These are phyloP conservation scores for Spinus olivaceus DNA, from an alignment of 2,797 vertebrate species.

Conservation along the genomic window DNA sequence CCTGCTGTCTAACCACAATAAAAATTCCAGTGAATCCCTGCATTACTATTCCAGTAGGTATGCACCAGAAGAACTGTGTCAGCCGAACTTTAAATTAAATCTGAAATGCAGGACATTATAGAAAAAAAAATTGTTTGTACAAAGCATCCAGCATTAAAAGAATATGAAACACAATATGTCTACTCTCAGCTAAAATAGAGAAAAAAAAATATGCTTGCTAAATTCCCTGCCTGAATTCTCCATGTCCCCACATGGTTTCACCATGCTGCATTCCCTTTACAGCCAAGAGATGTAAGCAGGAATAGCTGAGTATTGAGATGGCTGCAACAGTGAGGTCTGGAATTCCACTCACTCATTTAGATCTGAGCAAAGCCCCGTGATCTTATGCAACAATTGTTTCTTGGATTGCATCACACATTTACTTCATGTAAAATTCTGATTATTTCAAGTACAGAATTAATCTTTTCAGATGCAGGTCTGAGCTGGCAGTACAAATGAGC, in stretches of 20 bases:
- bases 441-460: constrained; percentile 3
- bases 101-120: neutral
- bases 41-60: neutral
- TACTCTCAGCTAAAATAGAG: neutral
- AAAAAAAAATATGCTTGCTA: neutral
- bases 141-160: neutral
- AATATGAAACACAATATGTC: neutral
- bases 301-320: neutral
- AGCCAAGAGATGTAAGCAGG: neutral
- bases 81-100: neutral
- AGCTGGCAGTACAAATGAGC: neutral
- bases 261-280: neutral
- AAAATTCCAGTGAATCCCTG: neutral
- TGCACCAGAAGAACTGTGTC: neutral
- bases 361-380: neutral
- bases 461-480: neutral
- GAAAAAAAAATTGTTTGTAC: neutral
- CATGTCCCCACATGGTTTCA: neutral
- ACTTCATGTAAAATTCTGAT: neutral
- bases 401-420: neutral
- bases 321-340: neutral
- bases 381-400: neutral
- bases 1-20: neutral
- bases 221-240: neutral
- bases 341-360: neutral